Percentiles rank a stretch among this genome's conserved stretches.
These are phyloP conservation scores for Struthidea cinerea DNA, from an alignment of 2,113 vertebrate species.

Conservation along the genomic window DNA sequence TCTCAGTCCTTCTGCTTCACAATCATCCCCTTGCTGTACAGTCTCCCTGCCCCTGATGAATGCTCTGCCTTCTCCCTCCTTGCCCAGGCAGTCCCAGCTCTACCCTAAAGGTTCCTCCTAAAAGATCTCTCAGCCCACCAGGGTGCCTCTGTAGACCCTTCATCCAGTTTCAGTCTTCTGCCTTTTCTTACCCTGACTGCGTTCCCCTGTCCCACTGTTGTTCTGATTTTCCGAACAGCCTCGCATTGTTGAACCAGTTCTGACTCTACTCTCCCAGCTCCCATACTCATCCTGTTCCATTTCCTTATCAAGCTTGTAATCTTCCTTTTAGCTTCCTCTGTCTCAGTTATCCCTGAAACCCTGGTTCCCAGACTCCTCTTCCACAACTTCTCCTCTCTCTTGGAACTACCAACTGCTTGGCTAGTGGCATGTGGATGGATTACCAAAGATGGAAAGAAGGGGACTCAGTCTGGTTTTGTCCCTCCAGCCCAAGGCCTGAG, in stretches of 20 bases:
- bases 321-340: not conserved
- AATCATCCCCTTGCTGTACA: not conserved
- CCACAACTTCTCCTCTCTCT: not conserved
- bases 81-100: not conserved
- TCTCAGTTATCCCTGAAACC: not conserved
- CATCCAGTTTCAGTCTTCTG: not conserved
- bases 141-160: not conserved
- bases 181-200: not conserved
- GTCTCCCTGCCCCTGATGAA: not conserved
- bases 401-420: not conserved
- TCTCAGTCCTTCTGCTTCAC: not conserved
- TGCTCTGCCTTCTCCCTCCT: not conserved
- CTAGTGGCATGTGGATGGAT: not conserved
- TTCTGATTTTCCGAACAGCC: not conserved
- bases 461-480: not conserved
- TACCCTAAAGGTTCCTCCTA: not conserved
- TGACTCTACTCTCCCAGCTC: not conserved
- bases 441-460: not conserved
- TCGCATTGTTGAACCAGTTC: not conserved
- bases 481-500: not conserved
- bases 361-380: not conserved
- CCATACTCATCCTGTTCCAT: not conserved
- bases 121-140: not conserved
- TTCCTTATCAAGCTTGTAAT: not conserved
- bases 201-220: not conserved